Conservation (phyloP, 2,888 invertebrate species). For the Bruchidius siliquastri region DNA sequence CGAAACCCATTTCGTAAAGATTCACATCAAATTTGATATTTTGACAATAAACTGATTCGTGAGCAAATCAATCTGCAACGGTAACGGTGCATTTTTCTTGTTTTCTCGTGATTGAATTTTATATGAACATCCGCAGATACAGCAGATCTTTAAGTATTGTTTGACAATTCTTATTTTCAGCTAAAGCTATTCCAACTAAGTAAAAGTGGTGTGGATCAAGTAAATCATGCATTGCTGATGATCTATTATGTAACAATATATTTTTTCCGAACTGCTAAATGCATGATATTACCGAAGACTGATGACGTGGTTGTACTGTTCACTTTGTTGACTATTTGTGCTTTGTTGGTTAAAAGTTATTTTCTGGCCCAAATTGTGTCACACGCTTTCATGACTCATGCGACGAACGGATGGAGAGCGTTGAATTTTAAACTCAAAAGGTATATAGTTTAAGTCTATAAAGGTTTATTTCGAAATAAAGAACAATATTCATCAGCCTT, state of each 20-base stretch:
- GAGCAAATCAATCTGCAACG: no score
- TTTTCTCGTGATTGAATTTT: no score
- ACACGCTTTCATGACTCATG: conserved; percentile 1
- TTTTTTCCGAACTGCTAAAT: not conserved
- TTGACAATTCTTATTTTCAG: not conserved
- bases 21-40: not conserved
- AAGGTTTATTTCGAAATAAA: no score
- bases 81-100: no score
- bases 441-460: no score
- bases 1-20: not conserved
- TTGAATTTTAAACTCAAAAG: not conserved
- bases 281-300: not conserved
- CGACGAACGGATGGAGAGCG: not conserved
- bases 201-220: not conserved
- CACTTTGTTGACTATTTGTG: not conserved
- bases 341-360: conserved; percentile 10
- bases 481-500: no score
- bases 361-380: conserved; percentile 8
- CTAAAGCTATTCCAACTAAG: not conserved
- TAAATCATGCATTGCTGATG: not conserved
- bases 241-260: not conserved
- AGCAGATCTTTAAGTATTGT: no score
- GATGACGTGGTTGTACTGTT: not conserved
- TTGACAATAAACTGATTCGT: no score
- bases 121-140: no score